Evolutionary conservation across 2,113 vertebrate species (phyloP).

Genomic region (Glaucidium brasilianum): DNA sequence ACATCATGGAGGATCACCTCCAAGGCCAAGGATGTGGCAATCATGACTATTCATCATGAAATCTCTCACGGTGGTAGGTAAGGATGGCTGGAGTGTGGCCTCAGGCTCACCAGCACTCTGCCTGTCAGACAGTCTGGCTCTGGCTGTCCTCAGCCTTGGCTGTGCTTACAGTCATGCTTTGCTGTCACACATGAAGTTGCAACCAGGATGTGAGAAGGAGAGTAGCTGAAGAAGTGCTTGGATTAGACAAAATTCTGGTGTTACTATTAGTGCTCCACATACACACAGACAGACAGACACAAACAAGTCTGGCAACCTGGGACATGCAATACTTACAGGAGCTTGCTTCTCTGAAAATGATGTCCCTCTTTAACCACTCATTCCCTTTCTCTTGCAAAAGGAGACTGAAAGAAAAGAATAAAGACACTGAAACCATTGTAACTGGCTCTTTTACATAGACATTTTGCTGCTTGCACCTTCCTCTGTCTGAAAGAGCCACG

Average conservation of each 20-base stretch:
- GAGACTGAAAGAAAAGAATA: background rate
- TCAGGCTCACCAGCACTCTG: background rate
- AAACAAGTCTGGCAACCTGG: fast-evolving
- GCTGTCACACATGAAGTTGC: background rate
- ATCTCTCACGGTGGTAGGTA: background rate
- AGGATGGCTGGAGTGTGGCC: fast-evolving
- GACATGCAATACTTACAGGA: fast-evolving
- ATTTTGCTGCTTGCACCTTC: background rate
- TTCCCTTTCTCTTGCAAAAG: background rate
- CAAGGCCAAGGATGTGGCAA: background rate
- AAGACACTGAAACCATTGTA: background rate
- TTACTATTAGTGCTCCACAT: background rate
- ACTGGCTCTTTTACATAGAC: background rate
- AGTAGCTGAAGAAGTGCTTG: background rate
- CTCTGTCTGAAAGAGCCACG: background rate
- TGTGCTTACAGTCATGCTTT: background rate
- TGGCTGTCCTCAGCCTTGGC: background rate
- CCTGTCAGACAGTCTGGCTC: background rate
- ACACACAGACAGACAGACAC: background rate
- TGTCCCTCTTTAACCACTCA: background rate
- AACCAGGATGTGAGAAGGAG: background rate
- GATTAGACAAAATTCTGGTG: background rate
- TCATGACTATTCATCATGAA: background rate
- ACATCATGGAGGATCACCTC: background rate
- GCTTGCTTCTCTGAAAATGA: background rate